Base-by-base conservation (phyloP, 2,797 vertebrate species). In the Hydrocynus forskahlii region DNA sequence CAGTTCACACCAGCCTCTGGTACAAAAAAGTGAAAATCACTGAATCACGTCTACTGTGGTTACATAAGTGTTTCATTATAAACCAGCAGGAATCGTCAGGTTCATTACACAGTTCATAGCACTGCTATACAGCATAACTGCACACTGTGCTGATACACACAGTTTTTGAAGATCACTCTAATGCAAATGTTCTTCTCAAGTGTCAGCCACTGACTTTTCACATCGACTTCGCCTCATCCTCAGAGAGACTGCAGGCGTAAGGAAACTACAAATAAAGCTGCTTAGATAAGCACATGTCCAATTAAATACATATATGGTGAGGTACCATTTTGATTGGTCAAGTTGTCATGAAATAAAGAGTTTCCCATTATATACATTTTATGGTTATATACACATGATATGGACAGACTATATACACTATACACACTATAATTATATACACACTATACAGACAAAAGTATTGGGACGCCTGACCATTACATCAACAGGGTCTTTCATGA, bases 111-210 rank as follows among this genome's bases (percentile, higher is more conserved):
- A 77, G 38, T 67, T 1, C 75, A 64, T 40, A 45, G 55, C 16
- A 55, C 80, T 78, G 60, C 68, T 64, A 79, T 71, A 60, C 10
- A 72, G 38, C n/a, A 10, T 48, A 63, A 1, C 7, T 25, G 35
- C 73, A 21, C 76, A 76, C 23, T 55, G 79, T 71, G 73, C 79
- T 83, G 52, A 73, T 23, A 71, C 50, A 55, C 9, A n/a, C 68
- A 10, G 70, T 55, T 35, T 54, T 29, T 40, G 64, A 54, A 83
- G 62, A 81, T 76, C 70, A 64, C 7, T 12, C 55, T 73, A 83
- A 75, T 50, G 45, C 16, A 16, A 64, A 35, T 43, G 40, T 16
- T 17, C n/a, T 68, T 62, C 7, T n/a, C 64, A 3, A 4, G 8
- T 75, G 62, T 69, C 69, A 73, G 25, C 8, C 59, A 52, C 10